Evolutionary conservation across 1,140 invertebrate genomes (phyloP).

Genomic region (Pachyrhynchus sulphureomaculatus): DNA sequence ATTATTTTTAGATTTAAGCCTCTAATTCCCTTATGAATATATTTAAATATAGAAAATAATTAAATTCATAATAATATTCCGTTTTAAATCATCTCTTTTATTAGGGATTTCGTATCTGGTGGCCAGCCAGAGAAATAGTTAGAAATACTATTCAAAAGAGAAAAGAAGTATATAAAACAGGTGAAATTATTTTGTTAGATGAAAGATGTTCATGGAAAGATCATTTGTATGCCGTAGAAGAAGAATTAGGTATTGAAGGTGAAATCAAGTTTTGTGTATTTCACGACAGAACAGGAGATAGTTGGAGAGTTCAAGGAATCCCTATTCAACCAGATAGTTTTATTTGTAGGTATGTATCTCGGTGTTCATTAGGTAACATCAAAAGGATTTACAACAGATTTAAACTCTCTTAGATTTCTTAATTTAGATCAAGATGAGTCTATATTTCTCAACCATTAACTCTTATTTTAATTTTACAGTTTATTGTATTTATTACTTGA

Average conservation of each 20-base stretch:
- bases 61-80: too few relatives aligned
- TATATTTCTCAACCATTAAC: too few relatives aligned
- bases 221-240: slow-evolving; percentile 82
- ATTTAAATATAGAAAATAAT: too few relatives aligned
- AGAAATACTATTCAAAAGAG: slow-evolving; percentile 69
- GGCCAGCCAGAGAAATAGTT: slow-evolving; percentile 78
- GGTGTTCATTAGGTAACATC: too few relatives aligned
- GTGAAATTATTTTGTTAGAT: slow-evolving; percentile 77
- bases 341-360: slow-evolving; percentile 65
- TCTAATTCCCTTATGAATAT: too few relatives aligned
- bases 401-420: too few relatives aligned
- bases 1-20: too few relatives aligned
- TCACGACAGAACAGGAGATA: slow-evolving; percentile 54
- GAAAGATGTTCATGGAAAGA: slow-evolving; percentile 84
- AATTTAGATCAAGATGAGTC: too few relatives aligned
- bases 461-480: too few relatives aligned
- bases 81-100: too few relatives aligned
- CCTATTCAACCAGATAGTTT: slow-evolving; percentile 74
- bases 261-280: slow-evolving; percentile 81
- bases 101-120: slow-evolving; percentile 74
- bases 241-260: slow-evolving; percentile 65
- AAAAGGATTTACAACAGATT: too few relatives aligned
- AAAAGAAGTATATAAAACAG: slow-evolving; percentile 62
- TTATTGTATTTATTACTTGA: too few relatives aligned
- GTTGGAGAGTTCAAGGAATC: slow-evolving; percentile 82